Conservation (phyloP, 1,140 invertebrate species). For the Drosophila pallidifrons region DNA sequence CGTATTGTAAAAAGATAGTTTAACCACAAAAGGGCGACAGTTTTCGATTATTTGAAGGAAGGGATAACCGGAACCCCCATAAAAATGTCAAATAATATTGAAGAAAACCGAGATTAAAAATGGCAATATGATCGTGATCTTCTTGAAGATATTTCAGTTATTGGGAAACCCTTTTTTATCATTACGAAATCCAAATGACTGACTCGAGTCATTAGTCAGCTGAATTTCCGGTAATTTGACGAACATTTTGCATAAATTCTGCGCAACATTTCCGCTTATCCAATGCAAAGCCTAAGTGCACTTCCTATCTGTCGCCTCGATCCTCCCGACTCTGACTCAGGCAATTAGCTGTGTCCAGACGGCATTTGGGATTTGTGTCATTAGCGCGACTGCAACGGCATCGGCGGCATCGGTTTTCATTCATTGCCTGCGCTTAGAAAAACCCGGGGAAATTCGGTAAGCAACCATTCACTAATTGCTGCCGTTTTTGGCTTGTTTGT, state of each 20-base stretch:
- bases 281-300: constrained; percentile 60
- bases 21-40: constrained; percentile 52
- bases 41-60: constrained; percentile 1
- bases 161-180: constrained; percentile 41
- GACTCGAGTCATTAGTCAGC: constrained; percentile 58
- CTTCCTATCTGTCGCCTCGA: constrained; percentile 33
- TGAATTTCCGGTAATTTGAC: constrained; percentile 73
- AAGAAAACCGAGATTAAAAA: constrained; percentile 5
- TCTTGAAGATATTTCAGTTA: neutral
- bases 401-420: constrained; percentile 57
- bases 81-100: constrained; percentile 52
- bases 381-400: constrained; percentile 48
- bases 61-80: constrained; percentile 51
- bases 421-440: constrained; percentile 70
- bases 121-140: neutral
- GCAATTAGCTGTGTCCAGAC: constrained; percentile 72
- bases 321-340: constrained; percentile 60
- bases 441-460: constrained; percentile 64
- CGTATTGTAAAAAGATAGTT: constrained; percentile 39
- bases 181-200: constrained; percentile 29
- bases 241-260: constrained; percentile 68
- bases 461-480: constrained; percentile 69
- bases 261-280: constrained; percentile 66
- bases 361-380: constrained; percentile 65
- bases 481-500: constrained; percentile 24